phyloP scores from a whole-genome alignment of 2,113 vertebrate species.

The Enhydra lutris region DNA sequence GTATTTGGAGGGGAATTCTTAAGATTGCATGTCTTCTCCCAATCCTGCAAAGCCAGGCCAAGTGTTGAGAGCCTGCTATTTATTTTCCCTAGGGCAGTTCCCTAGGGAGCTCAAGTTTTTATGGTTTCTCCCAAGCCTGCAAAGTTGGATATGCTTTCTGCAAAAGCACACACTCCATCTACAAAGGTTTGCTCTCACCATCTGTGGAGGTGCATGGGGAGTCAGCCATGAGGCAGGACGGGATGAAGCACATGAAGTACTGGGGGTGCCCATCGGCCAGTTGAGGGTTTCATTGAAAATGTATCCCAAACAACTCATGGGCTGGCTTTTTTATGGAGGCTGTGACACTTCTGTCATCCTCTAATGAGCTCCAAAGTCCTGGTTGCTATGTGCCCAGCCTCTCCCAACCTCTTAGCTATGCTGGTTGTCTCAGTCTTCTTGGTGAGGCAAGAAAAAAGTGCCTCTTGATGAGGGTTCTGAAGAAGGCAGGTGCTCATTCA shows the following conservation, averaged over 20 bases:
- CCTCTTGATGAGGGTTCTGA: not conserved
- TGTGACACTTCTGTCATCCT: rapidly evolving
- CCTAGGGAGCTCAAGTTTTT: not conserved
- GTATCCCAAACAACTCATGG: not conserved
- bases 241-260: not conserved
- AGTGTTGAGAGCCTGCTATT: not conserved
- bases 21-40: not conserved
- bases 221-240: not conserved
- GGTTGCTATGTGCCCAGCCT: not conserved
- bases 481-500: not conserved
- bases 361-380: not conserved
- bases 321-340: not conserved
- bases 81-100: too few species aligned
- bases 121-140: not conserved
- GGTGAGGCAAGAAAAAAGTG: not conserved
- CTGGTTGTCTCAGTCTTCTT: not conserved
- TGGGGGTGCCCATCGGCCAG: not conserved
- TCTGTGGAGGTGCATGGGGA: not conserved
- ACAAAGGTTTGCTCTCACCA: not conserved
- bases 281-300: not conserved
- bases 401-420: not conserved
- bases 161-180: not conserved
- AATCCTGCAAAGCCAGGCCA: not conserved
- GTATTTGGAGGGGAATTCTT: not conserved
- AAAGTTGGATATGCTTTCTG: not conserved